Base-by-base conservation (phyloP, 2,888 invertebrate genomes). In the Amphipyra berbera region DNA sequence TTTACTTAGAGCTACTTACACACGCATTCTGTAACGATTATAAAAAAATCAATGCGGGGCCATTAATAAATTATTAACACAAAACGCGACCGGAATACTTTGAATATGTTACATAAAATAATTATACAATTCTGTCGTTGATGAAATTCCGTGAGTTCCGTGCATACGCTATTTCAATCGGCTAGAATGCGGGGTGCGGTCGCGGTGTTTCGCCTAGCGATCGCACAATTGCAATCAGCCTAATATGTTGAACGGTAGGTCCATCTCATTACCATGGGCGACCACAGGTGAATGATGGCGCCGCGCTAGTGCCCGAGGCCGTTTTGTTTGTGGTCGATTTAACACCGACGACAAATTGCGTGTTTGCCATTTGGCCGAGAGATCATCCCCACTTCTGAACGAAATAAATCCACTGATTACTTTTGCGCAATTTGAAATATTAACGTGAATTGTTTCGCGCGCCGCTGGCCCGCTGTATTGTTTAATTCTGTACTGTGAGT, bases 311-410 rank as follows among this genome's bases (percentile, higher is more conserved):
- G 86, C 88, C 60, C 82, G 82, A 82, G 84, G 84, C 86, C 91
- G 91, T 93, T 95, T 94, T 94, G 94, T 95, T 94, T 94, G 95
- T 87, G 95, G 95, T 94, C 93, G 92, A 93, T 95, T 95, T 93
- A 94, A 92, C 92, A 90, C 90, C 85, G 87, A 88, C 90, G 92
- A 94, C 94, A 93, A 95, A 94, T 94, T 94, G 91, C 89, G 90
- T 92, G 94, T 94, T 94, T 93, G 93, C 91, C 87, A 87, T 91
- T 88, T 82, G 87, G 85, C 85, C 82, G 86, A 85, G 89, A 90
- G 92, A 91, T 92, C 93, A 91, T 91, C 91, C 88, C 87, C 86
- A 85, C 85, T 81, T 66, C 72, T 68, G 69, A 68, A 69, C 63
- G 69, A 71, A 72, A 69, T 76, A 81, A 81, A 81, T 79, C 68